Conservation (phyloP, 2,797 vertebrate species). For the Gallinago solitaria region DNA sequence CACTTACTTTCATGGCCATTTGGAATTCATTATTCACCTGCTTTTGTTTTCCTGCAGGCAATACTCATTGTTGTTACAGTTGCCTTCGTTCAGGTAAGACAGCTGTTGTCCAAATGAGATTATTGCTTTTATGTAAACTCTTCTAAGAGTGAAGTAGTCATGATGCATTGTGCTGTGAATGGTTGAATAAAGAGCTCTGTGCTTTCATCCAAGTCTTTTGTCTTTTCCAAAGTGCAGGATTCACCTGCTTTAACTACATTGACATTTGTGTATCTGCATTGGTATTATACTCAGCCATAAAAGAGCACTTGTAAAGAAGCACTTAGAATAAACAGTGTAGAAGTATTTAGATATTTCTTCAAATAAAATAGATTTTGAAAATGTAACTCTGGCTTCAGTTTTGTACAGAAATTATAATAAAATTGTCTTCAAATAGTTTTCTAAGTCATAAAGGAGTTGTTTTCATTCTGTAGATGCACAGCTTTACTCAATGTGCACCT, state of each 20-base stretch:
- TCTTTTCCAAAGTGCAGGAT: neutral
- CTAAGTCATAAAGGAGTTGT: neutral
- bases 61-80: slow-evolving; percentile 98
- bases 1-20: neutral
- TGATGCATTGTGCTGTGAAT: neutral
- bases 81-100: slow-evolving; percentile 95
- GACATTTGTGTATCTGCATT: neutral
- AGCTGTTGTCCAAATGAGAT: neutral
- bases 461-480: neutral
- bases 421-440: neutral
- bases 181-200: neutral
- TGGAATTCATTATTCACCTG: neutral
- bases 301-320: neutral
- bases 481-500: neutral
- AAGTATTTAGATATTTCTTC: neutral
- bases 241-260: neutral
- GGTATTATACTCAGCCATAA: neutral
- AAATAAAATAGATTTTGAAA: neutral
- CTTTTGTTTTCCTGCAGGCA: slow-evolving; percentile 80
- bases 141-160: neutral
- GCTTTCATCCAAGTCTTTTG: neutral
- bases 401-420: neutral
- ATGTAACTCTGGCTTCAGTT: neutral
- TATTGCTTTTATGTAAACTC: neutral
- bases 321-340: neutral